Conservation (phyloP, 2,888 invertebrate genomes). For the Marasmarcha lunaedactyla region DNA sequence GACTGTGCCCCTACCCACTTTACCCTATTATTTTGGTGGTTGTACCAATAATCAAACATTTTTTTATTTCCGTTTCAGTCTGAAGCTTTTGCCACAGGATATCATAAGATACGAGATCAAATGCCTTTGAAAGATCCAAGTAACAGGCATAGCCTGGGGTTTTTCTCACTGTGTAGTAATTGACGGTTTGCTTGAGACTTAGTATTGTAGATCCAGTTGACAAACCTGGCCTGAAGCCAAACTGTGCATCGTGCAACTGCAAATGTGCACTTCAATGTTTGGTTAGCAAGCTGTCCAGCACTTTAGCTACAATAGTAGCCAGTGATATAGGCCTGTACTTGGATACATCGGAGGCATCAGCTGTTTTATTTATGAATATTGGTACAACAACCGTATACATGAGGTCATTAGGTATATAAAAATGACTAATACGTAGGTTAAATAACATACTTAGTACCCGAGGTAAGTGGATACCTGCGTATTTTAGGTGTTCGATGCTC, state of each 20-base stretch:
- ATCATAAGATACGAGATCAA: background rate
- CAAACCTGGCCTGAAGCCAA: conserved; percentile 6
- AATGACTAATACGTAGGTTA: conserved; percentile 8
- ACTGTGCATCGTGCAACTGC: conserved; percentile 4
- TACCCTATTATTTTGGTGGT: too few relatives aligned
- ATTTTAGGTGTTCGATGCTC: too few relatives aligned
- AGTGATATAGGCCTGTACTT: conserved; percentile 14
- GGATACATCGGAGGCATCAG: conserved; percentile 5
- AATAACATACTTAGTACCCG: conserved; percentile 2
- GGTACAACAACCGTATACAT: conserved; percentile 13
- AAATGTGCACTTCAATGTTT: background rate
- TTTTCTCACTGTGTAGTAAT: background rate
- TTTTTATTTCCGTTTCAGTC: background rate
- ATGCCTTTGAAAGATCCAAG: background rate
- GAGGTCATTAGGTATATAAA: conserved; percentile 3
- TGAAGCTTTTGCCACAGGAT: background rate
- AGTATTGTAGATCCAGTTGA: background rate
- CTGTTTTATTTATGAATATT: conserved; percentile 13
- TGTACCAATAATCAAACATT: too few relatives aligned
- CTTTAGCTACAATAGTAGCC: conserved; percentile 14
- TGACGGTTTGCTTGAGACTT: background rate
- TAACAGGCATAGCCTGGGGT: background rate
- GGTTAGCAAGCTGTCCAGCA: conserved; percentile 12
- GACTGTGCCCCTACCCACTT: too few relatives aligned
- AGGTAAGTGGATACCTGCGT: too few relatives aligned